Percentiles rank a stretch among this genome's conserved stretches.
Evolutionary conservation across 2,113 vertebrate genomes (phyloP).

Genomic region (Pterocles orientalis): DNA sequence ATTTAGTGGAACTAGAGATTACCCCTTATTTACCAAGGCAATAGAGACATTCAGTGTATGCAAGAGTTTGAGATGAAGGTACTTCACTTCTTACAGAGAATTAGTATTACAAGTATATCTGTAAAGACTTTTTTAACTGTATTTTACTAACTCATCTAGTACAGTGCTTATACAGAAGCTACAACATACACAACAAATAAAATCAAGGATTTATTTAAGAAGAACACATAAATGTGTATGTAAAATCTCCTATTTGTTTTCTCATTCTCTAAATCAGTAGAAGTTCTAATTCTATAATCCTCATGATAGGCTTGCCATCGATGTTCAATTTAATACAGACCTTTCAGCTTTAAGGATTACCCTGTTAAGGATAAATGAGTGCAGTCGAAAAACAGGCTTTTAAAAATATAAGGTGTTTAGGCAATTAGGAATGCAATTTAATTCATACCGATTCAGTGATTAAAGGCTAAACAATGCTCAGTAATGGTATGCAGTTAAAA

Average conservation of each 20-base stretch:
- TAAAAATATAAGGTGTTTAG: slow-evolving; percentile 67
- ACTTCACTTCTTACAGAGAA: not conserved
- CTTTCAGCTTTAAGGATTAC: slow-evolving; percentile 73
- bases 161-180: not conserved
- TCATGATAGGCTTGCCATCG: slow-evolving; percentile 62
- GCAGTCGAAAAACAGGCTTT: slow-evolving; percentile 54
- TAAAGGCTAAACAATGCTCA: slow-evolving; percentile 42
- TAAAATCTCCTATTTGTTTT: slow-evolving; percentile 65
- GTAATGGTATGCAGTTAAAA: slow-evolving; percentile 26
- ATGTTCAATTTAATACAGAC: slow-evolving; percentile 69
- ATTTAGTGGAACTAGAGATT: not conserved
- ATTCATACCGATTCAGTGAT: slow-evolving; percentile 47
- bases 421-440: slow-evolving; percentile 71
- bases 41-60: not conserved
- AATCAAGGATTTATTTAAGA: slow-evolving; percentile 73
- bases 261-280: slow-evolving; percentile 61
- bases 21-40: not conserved
- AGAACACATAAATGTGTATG: slow-evolving; percentile 52
- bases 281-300: slow-evolving; percentile 75
- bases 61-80: not conserved
- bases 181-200: slow-evolving; percentile 57
- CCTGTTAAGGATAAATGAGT: slow-evolving; percentile 70
- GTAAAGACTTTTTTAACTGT: not conserved
- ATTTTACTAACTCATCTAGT: slow-evolving; percentile 3
- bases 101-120: not conserved